A percentile compares a stretch with the other conserved stretches of the same genome.
These are phyloP conservation scores for Melanotaenia maccullochi DNA, from an alignment of 2,797 vertebrate species.

Conservation along the genomic window DNA sequence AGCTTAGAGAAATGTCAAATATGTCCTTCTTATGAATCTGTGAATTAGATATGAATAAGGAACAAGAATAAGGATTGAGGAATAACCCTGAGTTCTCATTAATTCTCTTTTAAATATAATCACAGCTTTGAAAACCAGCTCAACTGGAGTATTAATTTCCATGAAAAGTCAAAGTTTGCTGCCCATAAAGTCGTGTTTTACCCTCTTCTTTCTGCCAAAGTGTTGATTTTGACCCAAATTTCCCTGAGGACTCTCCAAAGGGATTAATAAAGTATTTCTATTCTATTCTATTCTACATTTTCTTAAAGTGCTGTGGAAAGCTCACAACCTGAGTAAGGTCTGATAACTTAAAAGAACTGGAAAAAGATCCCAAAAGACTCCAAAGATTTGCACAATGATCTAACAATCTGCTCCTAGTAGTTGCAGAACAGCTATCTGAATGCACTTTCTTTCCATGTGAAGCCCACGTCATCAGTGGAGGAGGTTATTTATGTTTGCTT, in stretches of 20 bases:
- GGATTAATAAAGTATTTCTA: no score
- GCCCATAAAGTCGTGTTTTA: slow-evolving; percentile 35
- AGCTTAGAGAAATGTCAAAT: slow-evolving; percentile 38
- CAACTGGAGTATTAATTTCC: neutral
- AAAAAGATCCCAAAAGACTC: slow-evolving; percentile 39
- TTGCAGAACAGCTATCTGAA: slow-evolving; percentile 46
- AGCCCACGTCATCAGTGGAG: slow-evolving; percentile 21
- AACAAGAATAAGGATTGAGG: slow-evolving; percentile 41
- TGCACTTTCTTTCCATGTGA: slow-evolving; percentile 58
- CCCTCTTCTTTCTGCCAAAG: slow-evolving; percentile 60
- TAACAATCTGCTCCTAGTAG: slow-evolving; percentile 19
- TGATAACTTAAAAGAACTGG: slow-evolving; percentile 48
- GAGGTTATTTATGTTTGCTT: slow-evolving; percentile 54
- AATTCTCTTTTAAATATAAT: slow-evolving; percentile 25
- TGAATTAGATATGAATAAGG: slow-evolving; percentile 56
- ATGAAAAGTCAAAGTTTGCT: slow-evolving; percentile 41
- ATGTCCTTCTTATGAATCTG: slow-evolving; percentile 42
- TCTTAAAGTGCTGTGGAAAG: slow-evolving; percentile 58
- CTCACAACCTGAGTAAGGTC: slow-evolving; percentile 56
- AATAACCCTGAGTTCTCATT: neutral
- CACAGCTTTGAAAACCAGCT: slow-evolving; percentile 37
- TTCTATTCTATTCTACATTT: neutral
- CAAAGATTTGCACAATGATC: slow-evolving; percentile 31
- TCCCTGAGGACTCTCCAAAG: no score
- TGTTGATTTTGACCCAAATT: no score